Percentiles rank a stretch among this genome's conserved stretches.
Conservation (phyloP, 2,113 vertebrate genomes). For the Leiothrix lutea region DNA sequence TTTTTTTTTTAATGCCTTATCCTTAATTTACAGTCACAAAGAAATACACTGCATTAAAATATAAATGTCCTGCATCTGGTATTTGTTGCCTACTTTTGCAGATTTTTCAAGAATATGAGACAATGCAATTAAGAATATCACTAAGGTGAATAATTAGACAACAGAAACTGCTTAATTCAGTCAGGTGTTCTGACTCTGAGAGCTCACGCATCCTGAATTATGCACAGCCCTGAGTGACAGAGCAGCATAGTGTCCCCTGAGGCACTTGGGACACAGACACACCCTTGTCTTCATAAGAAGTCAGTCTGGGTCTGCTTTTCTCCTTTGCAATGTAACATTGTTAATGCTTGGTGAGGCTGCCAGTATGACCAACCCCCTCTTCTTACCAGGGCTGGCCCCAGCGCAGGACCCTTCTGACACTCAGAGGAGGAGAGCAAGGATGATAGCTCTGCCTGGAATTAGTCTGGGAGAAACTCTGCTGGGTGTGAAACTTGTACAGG, state of each 20-base stretch:
- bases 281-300: neutral
- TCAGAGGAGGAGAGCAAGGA: neutral
- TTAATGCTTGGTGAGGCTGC: neutral
- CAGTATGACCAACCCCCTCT: neutral
- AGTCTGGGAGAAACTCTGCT: neutral
- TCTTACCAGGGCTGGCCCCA: neutral
- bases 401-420: neutral
- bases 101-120: neutral
- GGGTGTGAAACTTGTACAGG: neutral
- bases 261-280: neutral
- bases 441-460: neutral
- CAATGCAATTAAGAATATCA: neutral
- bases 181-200: neutral
- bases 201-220: neutral
- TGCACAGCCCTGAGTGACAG: neutral
- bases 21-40: neutral
- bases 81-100: neutral
- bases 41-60: neutral
- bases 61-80: neutral
- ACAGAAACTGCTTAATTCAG: neutral
- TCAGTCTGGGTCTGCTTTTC: neutral
- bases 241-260: neutral
- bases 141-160: neutral
- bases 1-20: no score
- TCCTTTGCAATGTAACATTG: accelerated